Evolutionary conservation across 1,140 invertebrate species (phyloP).

Genomic region (Drosophila eugracilis): DNA sequence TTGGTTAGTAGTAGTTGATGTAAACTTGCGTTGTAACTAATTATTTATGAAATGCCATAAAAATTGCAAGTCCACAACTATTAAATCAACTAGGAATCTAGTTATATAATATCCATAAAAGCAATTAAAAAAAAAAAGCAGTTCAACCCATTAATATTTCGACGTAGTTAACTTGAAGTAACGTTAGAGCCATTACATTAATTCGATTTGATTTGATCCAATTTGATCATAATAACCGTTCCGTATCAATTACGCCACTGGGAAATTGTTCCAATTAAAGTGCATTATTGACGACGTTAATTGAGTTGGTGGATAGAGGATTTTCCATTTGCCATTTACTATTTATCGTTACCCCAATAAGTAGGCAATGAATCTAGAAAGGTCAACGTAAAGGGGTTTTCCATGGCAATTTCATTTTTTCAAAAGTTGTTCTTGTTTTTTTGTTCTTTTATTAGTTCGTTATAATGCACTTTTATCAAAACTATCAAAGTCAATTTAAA

Average conservation of each 20-base stretch:
- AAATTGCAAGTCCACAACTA: too few relatives aligned
- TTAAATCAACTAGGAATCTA: not conserved
- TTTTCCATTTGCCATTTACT: slow-evolving; percentile 16
- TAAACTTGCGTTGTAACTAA: too few relatives aligned
- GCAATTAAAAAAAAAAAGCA: slow-evolving; percentile 4
- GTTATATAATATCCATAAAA: not conserved
- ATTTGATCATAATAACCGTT: slow-evolving; percentile 35
- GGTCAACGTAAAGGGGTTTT: slow-evolving; percentile 27
- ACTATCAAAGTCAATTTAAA: slow-evolving; percentile 58
- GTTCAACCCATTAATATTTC: not conserved
- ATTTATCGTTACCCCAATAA: slow-evolving; percentile 1
- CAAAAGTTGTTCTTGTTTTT: not conserved
- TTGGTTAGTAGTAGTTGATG: too few relatives aligned
- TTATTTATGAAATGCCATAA: not conserved
- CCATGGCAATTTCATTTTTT: not conserved
- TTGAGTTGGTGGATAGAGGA: slow-evolving; percentile 19
- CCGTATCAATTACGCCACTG: slow-evolving; percentile 36
- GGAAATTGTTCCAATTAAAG: slow-evolving; percentile 33
- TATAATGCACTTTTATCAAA: slow-evolving; percentile 37
- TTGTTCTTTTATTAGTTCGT: not conserved
- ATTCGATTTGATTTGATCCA: slow-evolving; percentile 29
- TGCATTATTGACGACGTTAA: slow-evolving; percentile 44
- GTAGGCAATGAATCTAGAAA: slow-evolving; percentile 26
- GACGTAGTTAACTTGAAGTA: not conserved
- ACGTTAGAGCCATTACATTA: slow-evolving; percentile 25